A percentile compares a stretch with the other conserved stretches of the same genome.
Conservation (phyloP, 2,888 invertebrate genomes). For the Xylota segnis region DNA sequence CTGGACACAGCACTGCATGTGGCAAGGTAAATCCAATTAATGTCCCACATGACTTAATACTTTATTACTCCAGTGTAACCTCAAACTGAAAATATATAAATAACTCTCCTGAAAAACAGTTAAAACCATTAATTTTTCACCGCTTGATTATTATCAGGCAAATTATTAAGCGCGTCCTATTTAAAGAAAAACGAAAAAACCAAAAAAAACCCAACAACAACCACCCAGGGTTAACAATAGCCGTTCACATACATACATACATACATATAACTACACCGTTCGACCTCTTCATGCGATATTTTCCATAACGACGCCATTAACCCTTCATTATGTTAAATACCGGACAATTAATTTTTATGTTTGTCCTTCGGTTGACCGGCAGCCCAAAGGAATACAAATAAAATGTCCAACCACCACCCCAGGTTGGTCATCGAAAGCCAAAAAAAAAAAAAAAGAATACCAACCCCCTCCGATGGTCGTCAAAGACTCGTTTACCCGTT, state of each 20-base stretch:
- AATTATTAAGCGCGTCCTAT: slow-evolving; percentile 19
- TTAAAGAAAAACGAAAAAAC: no score
- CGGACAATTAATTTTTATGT: slow-evolving; percentile 64
- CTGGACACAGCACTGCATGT: not conserved
- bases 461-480: slow-evolving; percentile 23
- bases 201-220: not conserved
- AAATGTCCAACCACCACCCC: slow-evolving; percentile 23
- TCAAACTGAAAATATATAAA: not conserved
- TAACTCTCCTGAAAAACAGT: not conserved
- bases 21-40: not conserved
- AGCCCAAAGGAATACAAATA: slow-evolving; percentile 62
- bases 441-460: not conserved
- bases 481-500: slow-evolving; percentile 65
- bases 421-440: slow-evolving; percentile 24
- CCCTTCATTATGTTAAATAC: slow-evolving; percentile 65
- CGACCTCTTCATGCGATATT: slow-evolving; percentile 47
- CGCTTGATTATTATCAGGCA: slow-evolving; percentile 39
- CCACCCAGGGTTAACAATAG: not conserved
- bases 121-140: slow-evolving; percentile 34
- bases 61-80: not conserved
- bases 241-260: not conserved
- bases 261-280: slow-evolving; percentile 24
- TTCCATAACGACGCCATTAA: slow-evolving; percentile 59
- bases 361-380: slow-evolving; percentile 53
- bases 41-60: not conserved